phyloP scores from a whole-genome alignment of 1,140 invertebrate genomes.

The Drosophila melanica region DNA sequence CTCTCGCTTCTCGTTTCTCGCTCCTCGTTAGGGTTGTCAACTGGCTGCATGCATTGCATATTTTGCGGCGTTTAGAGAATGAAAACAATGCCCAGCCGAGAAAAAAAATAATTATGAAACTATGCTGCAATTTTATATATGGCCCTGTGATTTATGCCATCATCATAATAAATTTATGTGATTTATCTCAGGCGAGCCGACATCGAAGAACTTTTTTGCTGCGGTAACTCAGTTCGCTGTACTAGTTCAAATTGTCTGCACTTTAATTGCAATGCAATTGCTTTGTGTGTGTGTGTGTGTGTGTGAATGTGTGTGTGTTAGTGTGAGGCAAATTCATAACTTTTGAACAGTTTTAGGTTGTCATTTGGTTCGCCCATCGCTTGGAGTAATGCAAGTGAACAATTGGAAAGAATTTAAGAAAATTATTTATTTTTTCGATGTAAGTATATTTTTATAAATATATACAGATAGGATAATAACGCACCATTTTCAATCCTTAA shows the following conservation, averaged over 20 bases:
- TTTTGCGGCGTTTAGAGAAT: conserved; percentile 71
- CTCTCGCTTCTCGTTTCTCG: conserved; percentile 5
- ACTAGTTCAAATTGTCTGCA: conserved; percentile 34
- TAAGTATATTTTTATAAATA: no score
- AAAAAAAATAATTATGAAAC: conserved; percentile 23
- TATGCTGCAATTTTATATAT: conserved; percentile 72
- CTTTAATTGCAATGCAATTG: conserved; percentile 42
- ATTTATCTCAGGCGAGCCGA: conserved; percentile 70
- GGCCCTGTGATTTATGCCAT: conserved; percentile 77
- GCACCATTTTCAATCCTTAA: no score
- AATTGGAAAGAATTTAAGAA: background rate
- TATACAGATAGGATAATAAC: no score
- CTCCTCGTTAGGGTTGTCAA: conserved; percentile 33
- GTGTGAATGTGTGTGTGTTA: background rate
- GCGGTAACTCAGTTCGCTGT: conserved; percentile 52
- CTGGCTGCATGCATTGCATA: conserved; percentile 68
- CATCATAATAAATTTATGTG: conserved; percentile 83
- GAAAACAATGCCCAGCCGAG: conserved; percentile 57
- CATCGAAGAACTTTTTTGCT: conserved; percentile 26
- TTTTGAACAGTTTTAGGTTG: conserved; percentile 30
- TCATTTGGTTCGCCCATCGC: conserved; percentile 8
- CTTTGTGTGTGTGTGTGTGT: background rate
- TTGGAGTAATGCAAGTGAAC: conserved; percentile 1
- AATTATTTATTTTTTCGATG: background rate
- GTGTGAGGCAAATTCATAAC: conserved; percentile 25